Base-by-base conservation (phyloP, 2,797 vertebrate genomes). In the Platyrinchus mystaceus region DNA sequence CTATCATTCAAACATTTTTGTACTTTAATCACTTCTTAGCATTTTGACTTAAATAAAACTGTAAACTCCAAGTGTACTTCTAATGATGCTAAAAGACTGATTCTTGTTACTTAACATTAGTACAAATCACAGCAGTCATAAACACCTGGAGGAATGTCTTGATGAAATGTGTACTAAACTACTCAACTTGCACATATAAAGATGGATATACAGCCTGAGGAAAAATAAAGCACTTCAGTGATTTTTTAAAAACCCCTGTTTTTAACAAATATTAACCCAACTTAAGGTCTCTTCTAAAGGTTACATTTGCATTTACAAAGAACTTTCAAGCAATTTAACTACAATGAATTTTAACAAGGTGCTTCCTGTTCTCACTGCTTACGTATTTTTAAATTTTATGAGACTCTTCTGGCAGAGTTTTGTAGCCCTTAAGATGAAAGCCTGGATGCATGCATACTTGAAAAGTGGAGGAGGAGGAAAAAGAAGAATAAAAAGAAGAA, bases 211-310 rank as follows among this genome's bases (percentile, higher is more conserved):
- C 30, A 11, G 77, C 94, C 87, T 12, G 56, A 84, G 87, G 85
- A 92, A 96, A 96, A 97, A 78, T 53, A 90, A 95, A 97, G 47
- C 55, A 88, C 74, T 92, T 74, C 11, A 9, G 74, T 93, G 70
- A 94, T 90, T 56, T 82, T 52, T 3, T 0, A 12, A 69, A 94
- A 96, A 92, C 77, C 91, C 92, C 91, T 97, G 94, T 90, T 94
- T 96, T 96, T 96, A 97, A 95, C 96, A 97, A 97, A 98, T 97
- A 97, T 97, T 98, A 98, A 97, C 97, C 90, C 32, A 82, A 96
- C 87, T 95, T 96, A 95, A 94, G 76, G 78, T 93, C 63, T 75
- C 44, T 91, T 87, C 93, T 85, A 98, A 97, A 98, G 96, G 96
- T 97, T 97, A 97, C 95, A 95, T 96, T 98, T 96, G 94, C 96